Evolutionary conservation across 37 sponge, comb jelly and placozoan genomes (phyloP).

Genomic region (Cliona cf. orientalis): DNA sequence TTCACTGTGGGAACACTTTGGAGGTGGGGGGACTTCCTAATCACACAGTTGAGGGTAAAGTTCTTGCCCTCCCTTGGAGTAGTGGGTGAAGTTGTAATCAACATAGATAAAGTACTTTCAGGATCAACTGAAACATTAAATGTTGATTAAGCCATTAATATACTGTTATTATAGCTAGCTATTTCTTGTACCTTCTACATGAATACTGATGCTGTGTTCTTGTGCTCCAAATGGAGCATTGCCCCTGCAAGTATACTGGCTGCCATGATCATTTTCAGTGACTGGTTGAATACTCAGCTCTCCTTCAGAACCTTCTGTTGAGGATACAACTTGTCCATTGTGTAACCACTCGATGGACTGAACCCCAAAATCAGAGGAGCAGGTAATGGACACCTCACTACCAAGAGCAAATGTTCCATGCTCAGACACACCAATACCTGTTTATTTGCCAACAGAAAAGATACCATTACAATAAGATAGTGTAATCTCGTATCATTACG

Average conservation of each 20-base stretch:
- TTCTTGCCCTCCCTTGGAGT: too few relatives aligned
- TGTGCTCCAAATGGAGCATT: neutral
- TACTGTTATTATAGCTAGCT: too few relatives aligned
- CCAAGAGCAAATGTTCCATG: neutral
- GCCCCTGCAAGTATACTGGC: neutral
- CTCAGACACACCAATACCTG: neutral
- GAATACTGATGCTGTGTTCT: neutral
- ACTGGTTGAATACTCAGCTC: neutral
- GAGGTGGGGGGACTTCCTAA: too few relatives aligned
- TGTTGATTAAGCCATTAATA: too few relatives aligned
- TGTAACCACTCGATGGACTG: neutral
- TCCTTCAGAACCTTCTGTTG: neutral
- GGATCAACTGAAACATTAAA: too few relatives aligned
- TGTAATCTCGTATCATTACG: neutral
- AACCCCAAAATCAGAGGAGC: neutral
- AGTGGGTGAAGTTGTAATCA: too few relatives aligned
- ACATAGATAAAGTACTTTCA: too few relatives aligned
- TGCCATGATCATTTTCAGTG: neutral
- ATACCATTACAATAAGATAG: neutral
- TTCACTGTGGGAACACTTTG: too few relatives aligned
- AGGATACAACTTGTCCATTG: neutral
- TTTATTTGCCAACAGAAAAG: neutral
- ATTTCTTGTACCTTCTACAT: neutral
- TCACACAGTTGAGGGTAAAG: too few relatives aligned
- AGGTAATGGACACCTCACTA: neutral